Evolutionary conservation across 2,113 vertebrate species (phyloP).

Genomic region (Microtus richardsoni): DNA sequence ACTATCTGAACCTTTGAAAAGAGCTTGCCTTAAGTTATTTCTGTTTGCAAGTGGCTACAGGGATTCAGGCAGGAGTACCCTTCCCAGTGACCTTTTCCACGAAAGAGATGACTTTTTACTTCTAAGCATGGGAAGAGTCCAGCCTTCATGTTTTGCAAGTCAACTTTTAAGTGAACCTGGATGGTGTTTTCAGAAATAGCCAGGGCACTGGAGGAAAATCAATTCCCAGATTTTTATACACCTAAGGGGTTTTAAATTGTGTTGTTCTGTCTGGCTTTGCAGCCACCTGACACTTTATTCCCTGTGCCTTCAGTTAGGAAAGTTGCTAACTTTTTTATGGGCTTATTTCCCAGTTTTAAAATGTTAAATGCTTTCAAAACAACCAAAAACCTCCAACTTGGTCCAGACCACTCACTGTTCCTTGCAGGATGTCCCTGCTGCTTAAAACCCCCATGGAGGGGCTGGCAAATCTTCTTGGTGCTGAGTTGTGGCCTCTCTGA

Average conservation of each 20-base stretch:
- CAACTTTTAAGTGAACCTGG: neutral
- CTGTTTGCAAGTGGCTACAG: neutral
- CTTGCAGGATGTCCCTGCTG: neutral
- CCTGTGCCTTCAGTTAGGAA: constrained; percentile 66
- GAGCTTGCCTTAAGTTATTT: constrained; percentile 67
- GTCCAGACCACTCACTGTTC: neutral
- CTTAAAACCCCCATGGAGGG: neutral
- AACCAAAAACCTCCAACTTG: neutral
- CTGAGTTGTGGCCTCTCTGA: neutral
- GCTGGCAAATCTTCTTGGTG: constrained; percentile 17
- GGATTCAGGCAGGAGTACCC: neutral
- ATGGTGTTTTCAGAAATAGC: neutral
- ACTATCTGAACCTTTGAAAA: constrained; percentile 10
- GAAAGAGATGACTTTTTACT: neutral
- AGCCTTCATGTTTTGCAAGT: neutral
- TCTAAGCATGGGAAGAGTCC: neutral
- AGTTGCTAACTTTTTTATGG: constrained; percentile 12
- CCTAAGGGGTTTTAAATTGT: neutral
- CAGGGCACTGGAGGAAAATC: constrained; percentile 13
- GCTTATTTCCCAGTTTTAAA: constrained; percentile 36
- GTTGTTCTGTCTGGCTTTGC: neutral
- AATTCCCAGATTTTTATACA: constrained; percentile 8
- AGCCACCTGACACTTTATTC: constrained; percentile 24
- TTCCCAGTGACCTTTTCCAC: constrained; percentile 1
- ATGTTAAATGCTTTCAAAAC: neutral